These are phyloP conservation scores for Globia sparganii DNA, from an alignment of 2,888 invertebrate genomes.

Conservation along the genomic window DNA sequence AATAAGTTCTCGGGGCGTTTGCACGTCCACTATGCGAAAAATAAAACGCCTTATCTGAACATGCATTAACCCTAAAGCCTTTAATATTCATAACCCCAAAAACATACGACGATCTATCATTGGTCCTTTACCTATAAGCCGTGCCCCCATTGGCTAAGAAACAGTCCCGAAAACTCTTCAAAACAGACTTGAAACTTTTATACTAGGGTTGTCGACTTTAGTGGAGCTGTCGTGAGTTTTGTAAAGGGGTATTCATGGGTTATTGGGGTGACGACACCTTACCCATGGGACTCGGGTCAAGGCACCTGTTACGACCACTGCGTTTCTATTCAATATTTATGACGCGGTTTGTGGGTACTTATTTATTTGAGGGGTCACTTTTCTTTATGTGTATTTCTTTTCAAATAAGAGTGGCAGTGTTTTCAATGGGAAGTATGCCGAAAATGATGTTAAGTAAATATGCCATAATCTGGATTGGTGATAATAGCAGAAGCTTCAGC, in stretches of 20 bases:
- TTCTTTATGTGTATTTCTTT: conserved; percentile 12
- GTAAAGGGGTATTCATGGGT: conserved; percentile 31
- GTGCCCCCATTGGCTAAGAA: conserved; percentile 20
- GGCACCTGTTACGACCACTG: conserved; percentile 38
- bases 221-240: conserved; percentile 32
- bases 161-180: conserved; percentile 24
- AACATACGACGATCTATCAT: conserved; percentile 42
- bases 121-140: conserved; percentile 8
- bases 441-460: no score
- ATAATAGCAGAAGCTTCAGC: not conserved
- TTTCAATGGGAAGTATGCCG: not conserved
- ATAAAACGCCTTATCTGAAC: not conserved
- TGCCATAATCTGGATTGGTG: not conserved
- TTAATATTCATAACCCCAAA: conserved; percentile 36
- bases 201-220: conserved; percentile 39
- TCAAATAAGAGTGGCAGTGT: not conserved
- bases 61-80: not conserved
- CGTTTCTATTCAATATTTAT: conserved; percentile 40
- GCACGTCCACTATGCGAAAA: not conserved
- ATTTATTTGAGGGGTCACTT: conserved; percentile 15
- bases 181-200: conserved; percentile 52
- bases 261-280: conserved; percentile 49
- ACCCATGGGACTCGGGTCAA: conserved; percentile 37
- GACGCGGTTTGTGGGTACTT: not conserved
- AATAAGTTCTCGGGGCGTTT: not conserved